Evolutionary conservation across 2,797 vertebrate genomes (phyloP), one percentile per base, ranked within the genome.

Genomic region (Clarias laeviceps): DNA sequence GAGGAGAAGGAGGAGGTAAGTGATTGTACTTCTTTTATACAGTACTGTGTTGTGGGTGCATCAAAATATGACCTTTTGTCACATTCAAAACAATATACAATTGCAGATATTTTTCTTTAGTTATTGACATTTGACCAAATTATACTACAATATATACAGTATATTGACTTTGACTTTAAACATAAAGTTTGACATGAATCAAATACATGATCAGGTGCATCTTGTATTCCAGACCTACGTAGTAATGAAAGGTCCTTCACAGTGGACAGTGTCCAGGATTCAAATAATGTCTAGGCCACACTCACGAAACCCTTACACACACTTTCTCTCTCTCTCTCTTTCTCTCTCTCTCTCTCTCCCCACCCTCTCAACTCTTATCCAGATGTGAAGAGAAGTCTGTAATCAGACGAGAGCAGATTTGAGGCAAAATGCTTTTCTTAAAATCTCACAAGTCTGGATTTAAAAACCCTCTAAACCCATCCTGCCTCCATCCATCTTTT

Each of bases 341-440:
- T n/a, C 93, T 92, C 88, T 89, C 90, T 89, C 82, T 87, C 89
- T 90, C 93, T 92, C 90, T 91, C 92, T 90, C 94, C 90, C 84
- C 87, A 90, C 89, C 91, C 90, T 87, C 92, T 88, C 92, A 88
- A 88, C 94, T 92, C 94, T 95, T 94, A 94, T 94, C 94, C 95
- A 92, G 78, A 96, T 96, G 95, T 95, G 89, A 86, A 95, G 93
- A 93, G 93, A 89, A 97, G 96, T 96, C 96, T 94, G 94, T 96
- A 96, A 94, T 95, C 92, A 92, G 93, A 95, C 95, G 93, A 94
- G 92, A 95, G 94, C 93, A 95, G 94, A 95, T 95, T 95, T 94
- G 93, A 95, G 32, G 57, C 76, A 94, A 95, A 95, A 95, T 92
- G 93, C 93, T 91, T 91, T 92, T 89, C 90, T 95, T 94, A 94